Conservation (phyloP, 1,140 invertebrate species). For the Caenorhabditis briggsae region DNA sequence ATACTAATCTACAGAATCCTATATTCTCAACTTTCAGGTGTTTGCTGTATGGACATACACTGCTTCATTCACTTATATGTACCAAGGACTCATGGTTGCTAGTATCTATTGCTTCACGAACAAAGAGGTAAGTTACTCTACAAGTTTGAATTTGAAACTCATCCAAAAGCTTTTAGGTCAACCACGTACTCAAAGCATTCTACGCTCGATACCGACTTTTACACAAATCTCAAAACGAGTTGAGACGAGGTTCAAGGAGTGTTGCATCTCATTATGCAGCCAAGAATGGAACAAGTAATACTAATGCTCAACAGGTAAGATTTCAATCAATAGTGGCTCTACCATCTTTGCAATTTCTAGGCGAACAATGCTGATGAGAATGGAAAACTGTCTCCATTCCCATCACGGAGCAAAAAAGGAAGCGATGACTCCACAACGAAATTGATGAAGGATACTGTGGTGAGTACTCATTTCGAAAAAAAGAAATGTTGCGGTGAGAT, state of each 20-base stretch:
- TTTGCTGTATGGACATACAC: conserved; percentile 78
- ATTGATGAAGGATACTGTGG: conserved; percentile 51
- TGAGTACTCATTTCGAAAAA: not conserved
- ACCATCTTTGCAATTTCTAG: not conserved
- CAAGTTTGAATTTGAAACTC: not conserved
- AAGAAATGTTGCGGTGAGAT: not conserved
- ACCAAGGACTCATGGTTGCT: conserved; percentile 77
- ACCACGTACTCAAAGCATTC: conserved; percentile 69
- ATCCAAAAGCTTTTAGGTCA: conserved; percentile 67
- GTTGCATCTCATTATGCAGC: conserved; percentile 71
- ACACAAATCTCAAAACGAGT: conserved; percentile 72
- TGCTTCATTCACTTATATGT: conserved; percentile 78
- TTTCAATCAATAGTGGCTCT: not conserved
- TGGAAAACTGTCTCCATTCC: conserved; percentile 57
- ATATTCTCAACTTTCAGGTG: conserved; percentile 67
- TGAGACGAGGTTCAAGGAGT: conserved; percentile 73
- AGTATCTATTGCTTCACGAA: conserved; percentile 78
- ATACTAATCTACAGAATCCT: conserved; percentile 14
- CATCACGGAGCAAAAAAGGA: conserved; percentile 57
- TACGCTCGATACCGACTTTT: conserved; percentile 73
- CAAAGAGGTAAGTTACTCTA: conserved; percentile 69
- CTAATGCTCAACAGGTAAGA: not conserved
- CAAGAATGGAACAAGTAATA: conserved; percentile 57
- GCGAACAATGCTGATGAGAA: conserved; percentile 21
- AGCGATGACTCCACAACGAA: conserved; percentile 62